Evolutionary conservation across 1,140 invertebrate genomes (phyloP).

Genomic region (Formica selysi): DNA sequence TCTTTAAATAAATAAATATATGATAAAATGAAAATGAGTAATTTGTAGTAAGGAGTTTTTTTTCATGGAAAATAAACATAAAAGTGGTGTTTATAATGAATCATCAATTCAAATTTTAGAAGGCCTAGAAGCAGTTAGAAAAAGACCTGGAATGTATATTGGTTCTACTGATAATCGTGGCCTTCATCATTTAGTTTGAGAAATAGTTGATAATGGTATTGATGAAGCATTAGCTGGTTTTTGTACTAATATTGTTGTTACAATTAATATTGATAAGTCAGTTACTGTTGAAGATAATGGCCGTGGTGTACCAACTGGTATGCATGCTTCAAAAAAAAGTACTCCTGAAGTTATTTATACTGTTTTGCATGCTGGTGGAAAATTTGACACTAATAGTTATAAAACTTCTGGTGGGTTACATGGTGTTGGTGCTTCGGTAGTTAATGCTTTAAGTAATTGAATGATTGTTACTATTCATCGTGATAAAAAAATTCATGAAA

Average conservation of each 20-base stretch:
- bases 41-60: no score
- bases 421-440: background rate
- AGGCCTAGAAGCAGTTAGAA: background rate
- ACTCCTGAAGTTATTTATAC: background rate
- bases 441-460: background rate
- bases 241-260: background rate
- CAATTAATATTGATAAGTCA: background rate
- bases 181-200: background rate
- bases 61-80: no score
- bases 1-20: no score
- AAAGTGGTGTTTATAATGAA: no score
- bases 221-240: background rate
- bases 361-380: background rate
- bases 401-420: background rate
- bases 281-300: background rate
- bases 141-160: constrained; percentile 1
- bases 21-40: no score
- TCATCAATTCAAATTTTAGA: no score
- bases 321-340: background rate
- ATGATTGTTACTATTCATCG: background rate
- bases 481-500: background rate
- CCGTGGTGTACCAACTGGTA: background rate
- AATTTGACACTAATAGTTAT: background rate
- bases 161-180: background rate
- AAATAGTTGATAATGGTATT: background rate